A percentile compares a stretch with the other conserved stretches of the same genome.
Evolutionary conservation across 2,888 invertebrate genomes (phyloP).

Genomic region (Caenorhabditis macrosperma): DNA sequence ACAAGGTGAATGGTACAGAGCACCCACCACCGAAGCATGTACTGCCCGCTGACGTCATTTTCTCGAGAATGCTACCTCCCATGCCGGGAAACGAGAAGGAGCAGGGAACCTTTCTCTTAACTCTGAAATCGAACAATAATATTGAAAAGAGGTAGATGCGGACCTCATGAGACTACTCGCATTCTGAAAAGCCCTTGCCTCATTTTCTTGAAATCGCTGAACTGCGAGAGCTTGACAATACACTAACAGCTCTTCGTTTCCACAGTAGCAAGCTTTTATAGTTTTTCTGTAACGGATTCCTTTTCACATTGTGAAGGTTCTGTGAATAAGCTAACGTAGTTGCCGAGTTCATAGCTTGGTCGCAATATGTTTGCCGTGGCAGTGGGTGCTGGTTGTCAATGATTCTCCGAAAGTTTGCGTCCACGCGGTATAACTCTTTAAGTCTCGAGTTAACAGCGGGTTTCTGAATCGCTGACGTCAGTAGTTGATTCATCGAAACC

Average conservation of each 20-base stretch:
- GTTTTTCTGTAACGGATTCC: conserved; percentile 18
- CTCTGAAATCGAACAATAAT: background rate
- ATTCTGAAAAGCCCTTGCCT: background rate
- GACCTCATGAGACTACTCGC: background rate
- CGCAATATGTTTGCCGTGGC: conserved; percentile 22
- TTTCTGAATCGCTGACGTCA: background rate
- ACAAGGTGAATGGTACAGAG: conserved; percentile 9
- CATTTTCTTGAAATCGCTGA: conserved; percentile 9
- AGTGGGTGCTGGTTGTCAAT: conserved; percentile 43
- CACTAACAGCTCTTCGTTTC: conserved; percentile 18
- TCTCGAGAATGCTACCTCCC: conserved; percentile 15
- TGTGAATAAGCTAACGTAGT: background rate
- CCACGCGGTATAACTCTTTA: conserved; percentile 28
- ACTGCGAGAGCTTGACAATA: conserved; percentile 52
- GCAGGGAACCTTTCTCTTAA: conserved; percentile 2
- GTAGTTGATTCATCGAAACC: conserved; percentile 18
- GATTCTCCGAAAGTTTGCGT: conserved; percentile 26
- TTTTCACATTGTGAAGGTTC: conserved; percentile 3
- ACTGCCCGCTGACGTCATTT: background rate
- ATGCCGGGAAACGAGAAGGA: conserved; percentile 10
- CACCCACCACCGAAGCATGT: conserved; percentile 42
- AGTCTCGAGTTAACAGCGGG: conserved; percentile 18
- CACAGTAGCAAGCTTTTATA: conserved; percentile 41
- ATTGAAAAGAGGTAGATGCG: background rate
- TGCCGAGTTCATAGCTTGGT: background rate